Conservation (phyloP, 2,113 vertebrate genomes). For the Tapirus terrestris region DNA sequence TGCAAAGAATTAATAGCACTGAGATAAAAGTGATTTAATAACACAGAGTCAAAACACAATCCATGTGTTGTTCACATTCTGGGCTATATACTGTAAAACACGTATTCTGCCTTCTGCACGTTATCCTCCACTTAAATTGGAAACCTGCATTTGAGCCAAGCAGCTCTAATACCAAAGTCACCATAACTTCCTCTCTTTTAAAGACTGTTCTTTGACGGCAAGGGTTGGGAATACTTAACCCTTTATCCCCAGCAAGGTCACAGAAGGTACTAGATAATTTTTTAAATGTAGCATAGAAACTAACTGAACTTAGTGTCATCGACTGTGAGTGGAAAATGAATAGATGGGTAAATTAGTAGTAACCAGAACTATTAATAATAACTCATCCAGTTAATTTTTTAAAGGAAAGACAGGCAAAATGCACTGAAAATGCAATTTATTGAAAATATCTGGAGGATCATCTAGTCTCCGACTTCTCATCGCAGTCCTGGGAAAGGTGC, state of each 20-base stretch:
- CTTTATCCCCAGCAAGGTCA: not conserved
- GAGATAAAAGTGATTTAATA: constrained; percentile 52
- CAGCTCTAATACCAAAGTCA: not conserved
- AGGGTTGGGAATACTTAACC: not conserved
- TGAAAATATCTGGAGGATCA: not conserved
- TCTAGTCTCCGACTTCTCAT: not conserved
- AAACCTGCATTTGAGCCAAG: not conserved
- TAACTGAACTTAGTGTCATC: not conserved
- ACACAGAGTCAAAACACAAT: not conserved
- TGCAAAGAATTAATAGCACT: constrained; percentile 55
- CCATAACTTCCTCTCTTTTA: not conserved
- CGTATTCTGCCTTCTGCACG: not conserved
- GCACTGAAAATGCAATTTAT: not conserved
- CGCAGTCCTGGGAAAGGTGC: not conserved
- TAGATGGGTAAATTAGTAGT: not conserved
- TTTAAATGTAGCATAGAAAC: not conserved
- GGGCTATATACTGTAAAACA: not conserved
- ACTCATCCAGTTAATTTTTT: not conserved
- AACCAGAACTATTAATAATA: constrained; percentile 20
- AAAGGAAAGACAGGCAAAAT: constrained; percentile 6
- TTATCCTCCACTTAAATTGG: not conserved
- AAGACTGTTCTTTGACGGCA: not conserved
- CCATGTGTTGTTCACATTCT: not conserved
- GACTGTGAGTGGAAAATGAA: not conserved
- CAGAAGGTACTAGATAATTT: not conserved